Conservation (phyloP, 1,140 invertebrate species). For the Diabrotica undecimpunctata region DNA sequence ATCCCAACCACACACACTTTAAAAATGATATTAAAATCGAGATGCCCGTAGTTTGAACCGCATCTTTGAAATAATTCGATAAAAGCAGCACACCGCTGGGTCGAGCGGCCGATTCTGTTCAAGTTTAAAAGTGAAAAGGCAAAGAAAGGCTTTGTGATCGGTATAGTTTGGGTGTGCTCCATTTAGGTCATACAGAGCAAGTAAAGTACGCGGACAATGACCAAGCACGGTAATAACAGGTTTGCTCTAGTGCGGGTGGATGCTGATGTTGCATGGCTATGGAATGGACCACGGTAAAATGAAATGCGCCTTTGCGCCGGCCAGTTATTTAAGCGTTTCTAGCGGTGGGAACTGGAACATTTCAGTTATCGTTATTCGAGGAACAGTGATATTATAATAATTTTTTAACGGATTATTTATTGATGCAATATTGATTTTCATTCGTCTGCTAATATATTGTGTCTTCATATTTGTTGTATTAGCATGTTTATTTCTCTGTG, state of each 20-base stretch:
- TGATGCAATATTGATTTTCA: too few species aligned
- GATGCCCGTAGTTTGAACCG: too few species aligned
- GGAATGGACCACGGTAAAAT: constrained; percentile 40
- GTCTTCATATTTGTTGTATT: too few species aligned
- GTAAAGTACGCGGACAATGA: constrained; percentile 39
- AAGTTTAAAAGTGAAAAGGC: constrained; percentile 15
- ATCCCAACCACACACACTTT: too few species aligned
- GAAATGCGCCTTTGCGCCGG: constrained; percentile 36
- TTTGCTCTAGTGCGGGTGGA: constrained; percentile 42
- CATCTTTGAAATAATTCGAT: too few species aligned
- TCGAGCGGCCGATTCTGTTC: not conserved
- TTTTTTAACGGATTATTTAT: too few species aligned
- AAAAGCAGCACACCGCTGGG: too few species aligned
- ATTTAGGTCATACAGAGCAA: constrained; percentile 39
- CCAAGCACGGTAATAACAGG: constrained; percentile 41
- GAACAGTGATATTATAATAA: too few species aligned
- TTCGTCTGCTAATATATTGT: too few species aligned
- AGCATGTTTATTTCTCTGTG: too few species aligned
- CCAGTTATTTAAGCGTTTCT: not conserved
- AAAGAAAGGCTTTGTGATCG: constrained; percentile 13
- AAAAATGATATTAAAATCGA: too few species aligned
- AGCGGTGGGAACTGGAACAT: not conserved
- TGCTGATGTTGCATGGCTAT: constrained; percentile 22
- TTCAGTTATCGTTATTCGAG: too few species aligned
- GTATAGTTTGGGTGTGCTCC: constrained; percentile 38